Conservation (phyloP, 2,113 vertebrate species). For the Rhombomys opimus region DNA sequence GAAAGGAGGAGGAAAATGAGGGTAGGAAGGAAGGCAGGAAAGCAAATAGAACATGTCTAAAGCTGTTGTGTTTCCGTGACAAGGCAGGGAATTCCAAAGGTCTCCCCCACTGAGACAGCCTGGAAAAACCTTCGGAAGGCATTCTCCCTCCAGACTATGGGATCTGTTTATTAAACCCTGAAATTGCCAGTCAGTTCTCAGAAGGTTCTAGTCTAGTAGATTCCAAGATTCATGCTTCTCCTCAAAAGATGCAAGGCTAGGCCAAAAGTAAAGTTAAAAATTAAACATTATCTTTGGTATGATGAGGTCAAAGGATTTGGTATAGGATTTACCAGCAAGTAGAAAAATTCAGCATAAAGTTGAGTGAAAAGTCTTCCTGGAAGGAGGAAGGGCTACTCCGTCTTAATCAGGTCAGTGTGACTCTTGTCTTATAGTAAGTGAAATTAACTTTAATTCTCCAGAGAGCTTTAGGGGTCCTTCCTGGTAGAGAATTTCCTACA, state of each 20-base stretch:
- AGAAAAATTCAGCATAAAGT: neutral
- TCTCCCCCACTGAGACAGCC: neutral
- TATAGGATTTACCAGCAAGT: neutral
- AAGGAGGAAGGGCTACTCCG: neutral
- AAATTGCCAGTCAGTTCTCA: neutral
- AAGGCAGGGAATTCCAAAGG: neutral
- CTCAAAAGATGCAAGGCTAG: conserved; percentile 10
- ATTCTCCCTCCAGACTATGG: neutral
- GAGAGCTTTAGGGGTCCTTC: neutral
- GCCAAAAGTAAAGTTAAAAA: conserved; percentile 60
- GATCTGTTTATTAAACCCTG: neutral
- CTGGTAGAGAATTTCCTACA: neutral
- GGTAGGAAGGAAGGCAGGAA: neutral
- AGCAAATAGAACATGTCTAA: neutral
- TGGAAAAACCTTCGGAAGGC: no score
- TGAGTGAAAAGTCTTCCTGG: neutral
- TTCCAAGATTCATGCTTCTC: neutral
- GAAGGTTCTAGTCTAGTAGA: neutral
- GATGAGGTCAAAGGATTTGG: neutral
- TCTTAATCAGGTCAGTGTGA: conserved; percentile 40
- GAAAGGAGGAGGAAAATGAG: no score
- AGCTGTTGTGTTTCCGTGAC: no score
- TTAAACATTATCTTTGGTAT: conserved; percentile 3
- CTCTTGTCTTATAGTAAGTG: neutral
- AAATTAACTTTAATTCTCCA: neutral